These are phyloP conservation scores for Lanistes nyassanus DNA, from an alignment of 1,140 invertebrate species.

Conservation along the genomic window DNA sequence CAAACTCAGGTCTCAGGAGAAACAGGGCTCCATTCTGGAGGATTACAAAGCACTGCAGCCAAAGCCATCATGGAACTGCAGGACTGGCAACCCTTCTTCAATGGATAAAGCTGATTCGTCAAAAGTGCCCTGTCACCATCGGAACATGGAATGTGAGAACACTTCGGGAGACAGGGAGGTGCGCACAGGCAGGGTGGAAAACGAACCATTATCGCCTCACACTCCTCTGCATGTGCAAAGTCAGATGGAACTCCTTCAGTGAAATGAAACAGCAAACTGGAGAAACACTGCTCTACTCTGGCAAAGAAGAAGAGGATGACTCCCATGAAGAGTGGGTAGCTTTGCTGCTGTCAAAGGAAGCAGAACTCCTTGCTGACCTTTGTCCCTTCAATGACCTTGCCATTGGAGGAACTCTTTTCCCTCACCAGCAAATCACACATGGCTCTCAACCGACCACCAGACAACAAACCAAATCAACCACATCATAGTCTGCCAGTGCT, in stretches of 20 bases:
- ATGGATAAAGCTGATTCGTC: not conserved
- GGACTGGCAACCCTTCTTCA: not conserved
- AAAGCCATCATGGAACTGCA: no score
- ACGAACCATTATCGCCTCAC: constrained; percentile 22
- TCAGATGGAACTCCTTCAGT: constrained; percentile 21
- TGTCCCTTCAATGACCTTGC: not conserved
- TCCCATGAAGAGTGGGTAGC: not conserved
- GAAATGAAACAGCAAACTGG: no score
- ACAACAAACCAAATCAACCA: not conserved
- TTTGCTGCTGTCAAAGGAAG: not conserved
- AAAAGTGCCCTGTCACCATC: not conserved
- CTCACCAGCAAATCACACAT: not conserved
- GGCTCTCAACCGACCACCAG: not conserved
- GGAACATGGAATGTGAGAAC: constrained; percentile 31
- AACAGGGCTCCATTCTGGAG: no score
- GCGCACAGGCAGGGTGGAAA: constrained; percentile 27
- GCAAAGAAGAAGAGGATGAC: not conserved
- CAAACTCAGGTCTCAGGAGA: no score
- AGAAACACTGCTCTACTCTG: constrained; percentile 4
- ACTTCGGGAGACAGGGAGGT: constrained; percentile 22
- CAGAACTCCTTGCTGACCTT: not conserved
- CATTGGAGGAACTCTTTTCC: not conserved
- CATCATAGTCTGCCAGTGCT: not conserved
- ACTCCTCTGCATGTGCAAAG: constrained; percentile 12
- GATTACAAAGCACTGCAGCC: not conserved